These are phyloP conservation scores for Drosophila quadrilineata DNA, from an alignment of 1,140 invertebrate species.

Conservation along the genomic window DNA sequence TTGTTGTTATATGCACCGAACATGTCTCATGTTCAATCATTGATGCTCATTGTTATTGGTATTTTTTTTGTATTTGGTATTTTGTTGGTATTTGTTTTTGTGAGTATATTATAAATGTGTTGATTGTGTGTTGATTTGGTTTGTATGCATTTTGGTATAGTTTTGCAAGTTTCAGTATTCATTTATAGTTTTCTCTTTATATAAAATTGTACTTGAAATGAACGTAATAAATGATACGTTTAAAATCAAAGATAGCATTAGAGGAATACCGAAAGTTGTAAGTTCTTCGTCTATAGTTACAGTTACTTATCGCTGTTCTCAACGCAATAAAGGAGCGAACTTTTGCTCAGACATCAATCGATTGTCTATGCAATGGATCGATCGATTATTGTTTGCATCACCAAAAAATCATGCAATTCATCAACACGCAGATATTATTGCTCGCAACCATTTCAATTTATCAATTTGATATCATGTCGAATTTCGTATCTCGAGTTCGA, in stretches of 20 bases:
- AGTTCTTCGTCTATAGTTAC: conserved; percentile 35
- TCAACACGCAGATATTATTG: conserved; percentile 82
- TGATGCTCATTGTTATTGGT: conserved; percentile 77
- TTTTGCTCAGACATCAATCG: conserved; percentile 41
- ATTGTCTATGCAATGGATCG: conserved; percentile 60
- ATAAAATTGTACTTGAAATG: neutral
- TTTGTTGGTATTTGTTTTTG: conserved; percentile 18
- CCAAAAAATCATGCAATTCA: conserved; percentile 80
- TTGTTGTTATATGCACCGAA: conserved; percentile 59
- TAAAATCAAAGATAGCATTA: neutral
- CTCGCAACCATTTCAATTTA: conserved; percentile 80
- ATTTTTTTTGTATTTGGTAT: conserved; percentile 28
- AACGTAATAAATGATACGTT: neutral
- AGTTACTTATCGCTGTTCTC: conserved; percentile 64
- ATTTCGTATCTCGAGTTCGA: conserved; percentile 36
- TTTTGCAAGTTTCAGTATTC: conserved; percentile 58
- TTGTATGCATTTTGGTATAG: conserved; percentile 57
- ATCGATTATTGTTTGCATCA: conserved; percentile 79
- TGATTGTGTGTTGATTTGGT: conserved; percentile 43
- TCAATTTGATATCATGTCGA: conserved; percentile 39
- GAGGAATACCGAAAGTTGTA: conserved; percentile 58
- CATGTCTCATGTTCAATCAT: conserved; percentile 67
- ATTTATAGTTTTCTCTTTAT: neutral
- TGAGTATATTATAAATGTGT: no score
- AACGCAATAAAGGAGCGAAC: conserved; percentile 74